These are phyloP conservation scores for Adineta ricciae DNA, from an alignment of 2,888 invertebrate species.

Conservation along the genomic window DNA sequence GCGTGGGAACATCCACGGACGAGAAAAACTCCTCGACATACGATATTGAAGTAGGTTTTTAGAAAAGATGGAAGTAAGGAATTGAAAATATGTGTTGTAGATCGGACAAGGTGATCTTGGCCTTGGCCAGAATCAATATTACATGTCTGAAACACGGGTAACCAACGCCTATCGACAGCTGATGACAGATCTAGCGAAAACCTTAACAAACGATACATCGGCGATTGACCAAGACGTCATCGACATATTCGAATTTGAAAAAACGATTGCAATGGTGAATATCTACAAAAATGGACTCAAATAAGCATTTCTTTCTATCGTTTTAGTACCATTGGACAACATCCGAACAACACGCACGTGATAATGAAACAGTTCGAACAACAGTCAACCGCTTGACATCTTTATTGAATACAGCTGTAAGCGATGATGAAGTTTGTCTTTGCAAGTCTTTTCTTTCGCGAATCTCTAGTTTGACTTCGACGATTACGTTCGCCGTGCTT, in stretches of 20 bases:
- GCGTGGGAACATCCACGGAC: constrained; percentile 54
- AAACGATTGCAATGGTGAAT: neutral
- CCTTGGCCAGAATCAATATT: constrained; percentile 17
- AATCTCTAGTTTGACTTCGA: neutral
- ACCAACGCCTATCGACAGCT: constrained; percentile 21
- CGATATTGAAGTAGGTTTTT: constrained; percentile 22
- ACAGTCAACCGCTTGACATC: neutral
- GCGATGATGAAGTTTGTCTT: neutral
- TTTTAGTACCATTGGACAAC: neutral
- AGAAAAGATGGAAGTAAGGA: too few relatives aligned
- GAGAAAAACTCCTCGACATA: constrained; percentile 66
- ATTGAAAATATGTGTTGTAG: neutral
- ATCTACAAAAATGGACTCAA: too few relatives aligned
- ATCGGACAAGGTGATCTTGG: constrained; percentile 24
- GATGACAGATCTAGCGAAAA: constrained; percentile 22
- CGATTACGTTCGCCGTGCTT: neutral
- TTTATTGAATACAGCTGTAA: neutral
- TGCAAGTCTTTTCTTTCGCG: too few relatives aligned
- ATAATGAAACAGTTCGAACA: constrained; percentile 24
- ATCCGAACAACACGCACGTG: constrained; percentile 1
- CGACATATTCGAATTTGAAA: constrained; percentile 27
- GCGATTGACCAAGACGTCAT: neutral
- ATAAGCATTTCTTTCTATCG: neutral
- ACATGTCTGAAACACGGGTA: neutral
- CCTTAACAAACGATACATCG: neutral